Evolutionary conservation across 2,797 vertebrate genomes (phyloP).

Genomic region (Gallirallus australis): DNA sequence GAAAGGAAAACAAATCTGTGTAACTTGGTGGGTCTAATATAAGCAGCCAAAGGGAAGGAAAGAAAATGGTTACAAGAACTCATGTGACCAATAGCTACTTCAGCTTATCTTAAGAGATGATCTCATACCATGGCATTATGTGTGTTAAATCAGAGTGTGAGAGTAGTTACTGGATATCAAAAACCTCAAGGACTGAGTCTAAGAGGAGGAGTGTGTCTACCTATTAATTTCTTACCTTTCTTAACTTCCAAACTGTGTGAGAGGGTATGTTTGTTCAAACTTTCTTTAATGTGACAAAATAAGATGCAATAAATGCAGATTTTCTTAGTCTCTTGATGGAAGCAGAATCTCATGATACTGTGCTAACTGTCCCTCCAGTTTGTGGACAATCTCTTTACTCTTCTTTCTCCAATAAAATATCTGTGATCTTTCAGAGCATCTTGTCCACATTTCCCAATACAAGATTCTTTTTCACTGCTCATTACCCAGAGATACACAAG

Average conservation of each 20-base stretch:
- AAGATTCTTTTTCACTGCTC: background rate
- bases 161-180: background rate
- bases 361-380: background rate
- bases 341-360: background rate
- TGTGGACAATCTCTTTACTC: background rate
- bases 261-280: background rate
- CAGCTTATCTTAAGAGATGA: background rate
- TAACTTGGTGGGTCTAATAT: background rate
- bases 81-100: background rate
- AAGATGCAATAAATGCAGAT: background rate
- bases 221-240: background rate
- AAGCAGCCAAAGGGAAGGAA: background rate
- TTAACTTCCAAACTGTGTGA: background rate
- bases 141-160: background rate
- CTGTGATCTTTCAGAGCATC: background rate
- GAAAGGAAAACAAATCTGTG: background rate
- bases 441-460: background rate
- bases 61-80: background rate
- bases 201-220: background rate
- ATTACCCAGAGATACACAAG: background rate
- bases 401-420: background rate
- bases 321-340: background rate
- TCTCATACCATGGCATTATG: rapidly evolving
- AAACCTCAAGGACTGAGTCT: background rate
- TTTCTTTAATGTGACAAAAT: background rate